These are phyloP conservation scores for Eutolmus rufibarbis DNA, from an alignment of 2,888 invertebrate genomes.

Conservation along the genomic window DNA sequence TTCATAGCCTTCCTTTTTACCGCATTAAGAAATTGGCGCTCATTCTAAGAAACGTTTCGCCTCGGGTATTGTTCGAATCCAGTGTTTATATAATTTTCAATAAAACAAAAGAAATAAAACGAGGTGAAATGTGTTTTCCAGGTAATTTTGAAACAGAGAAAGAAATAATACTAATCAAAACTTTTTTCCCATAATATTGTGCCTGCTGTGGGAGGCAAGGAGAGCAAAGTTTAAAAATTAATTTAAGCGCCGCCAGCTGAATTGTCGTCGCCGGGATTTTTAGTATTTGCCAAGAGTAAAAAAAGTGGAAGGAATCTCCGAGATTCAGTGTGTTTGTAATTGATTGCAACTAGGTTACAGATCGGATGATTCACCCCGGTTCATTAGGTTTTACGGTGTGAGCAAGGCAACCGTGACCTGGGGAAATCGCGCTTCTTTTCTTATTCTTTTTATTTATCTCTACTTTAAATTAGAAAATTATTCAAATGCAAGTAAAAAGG, in stretches of 20 bases:
- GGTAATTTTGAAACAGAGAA: background rate
- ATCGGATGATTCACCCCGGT: background rate
- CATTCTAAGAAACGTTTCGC: background rate
- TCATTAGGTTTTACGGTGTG: background rate
- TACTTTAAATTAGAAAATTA: background rate
- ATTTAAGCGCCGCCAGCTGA: background rate
- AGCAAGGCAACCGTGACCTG: background rate
- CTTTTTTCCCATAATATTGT: background rate
- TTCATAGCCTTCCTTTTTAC: background rate
- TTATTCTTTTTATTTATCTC: background rate
- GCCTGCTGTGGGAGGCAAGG: background rate
- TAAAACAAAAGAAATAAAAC: background rate
- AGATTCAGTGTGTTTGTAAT: background rate
- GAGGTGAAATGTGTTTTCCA: background rate
- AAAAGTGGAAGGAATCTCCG: background rate
- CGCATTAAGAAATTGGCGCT: background rate
- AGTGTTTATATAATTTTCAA: background rate
- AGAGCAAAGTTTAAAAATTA: background rate
- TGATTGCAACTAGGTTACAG: background rate
- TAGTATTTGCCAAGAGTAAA: background rate
- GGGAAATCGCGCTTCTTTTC: background rate
- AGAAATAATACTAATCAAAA: background rate
- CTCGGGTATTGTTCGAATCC: background rate
- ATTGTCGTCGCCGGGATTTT: background rate
- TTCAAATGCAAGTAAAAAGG: background rate